Evolutionary conservation across 2,113 vertebrate species (phyloP), one percentile per base, ranked within the genome.

Genomic region (Hippoglossus stenolepis): DNA sequence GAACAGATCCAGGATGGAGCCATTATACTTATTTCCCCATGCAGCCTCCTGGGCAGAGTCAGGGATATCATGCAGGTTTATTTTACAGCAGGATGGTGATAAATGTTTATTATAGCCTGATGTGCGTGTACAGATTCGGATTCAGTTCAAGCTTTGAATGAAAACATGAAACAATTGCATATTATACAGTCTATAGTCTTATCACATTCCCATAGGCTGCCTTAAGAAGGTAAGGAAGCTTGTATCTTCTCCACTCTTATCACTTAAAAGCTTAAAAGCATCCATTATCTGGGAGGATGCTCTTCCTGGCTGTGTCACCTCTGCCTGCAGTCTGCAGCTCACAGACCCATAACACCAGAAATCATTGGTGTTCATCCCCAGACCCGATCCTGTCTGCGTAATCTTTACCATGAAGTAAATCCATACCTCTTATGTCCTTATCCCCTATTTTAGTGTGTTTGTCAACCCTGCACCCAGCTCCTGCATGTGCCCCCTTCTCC

Each of bases 201-300:
- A 56, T 61, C 0, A 21, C 12, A 35, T 17, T 47, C 13, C 24
- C 11, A 5, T 24, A 7, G 35, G 5, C 18, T 26, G 14, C 23
- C 0, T 14, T 53, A 24, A 63, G 35, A 31, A 38, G 14, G 24
- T 43, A 23, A 40, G 40, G 45, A 17, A 67, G 20, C 3, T 0
- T 17, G 64, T 3, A 53, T 61, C 20, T 47, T 28, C 3, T 68
- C 23, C 28, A 31, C 31, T 20, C 49, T 31, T 40, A 57, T 49
- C 66, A 38, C 51, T 75, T 72, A 38, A 77, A 65, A 45, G 77
- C 72, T 59, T 74, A 69, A 76, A 24, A 77, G 73, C 77, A 71
- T 85, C 78, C 80, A 73, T 84, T 75, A 80, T 80, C 54, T 63
- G 60, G 49, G 70, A 84, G 65, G 74, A 77, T 64, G 80, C 74